Base-by-base conservation (phyloP, 2,888 invertebrate genomes). In the Rhagium mordax region DNA sequence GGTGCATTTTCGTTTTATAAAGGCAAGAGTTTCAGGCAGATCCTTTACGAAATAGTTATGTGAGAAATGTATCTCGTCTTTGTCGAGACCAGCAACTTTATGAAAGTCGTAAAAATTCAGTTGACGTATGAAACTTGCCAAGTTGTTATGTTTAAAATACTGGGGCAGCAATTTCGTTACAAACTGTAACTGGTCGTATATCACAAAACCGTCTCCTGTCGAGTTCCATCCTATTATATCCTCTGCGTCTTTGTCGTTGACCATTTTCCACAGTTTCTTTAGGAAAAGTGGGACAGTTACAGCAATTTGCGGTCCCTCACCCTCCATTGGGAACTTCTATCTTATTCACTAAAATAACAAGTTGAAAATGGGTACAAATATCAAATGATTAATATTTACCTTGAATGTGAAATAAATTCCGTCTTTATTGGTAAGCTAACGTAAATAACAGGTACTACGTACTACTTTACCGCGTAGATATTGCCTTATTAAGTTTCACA, bases 41-140 rank as follows among this genome's bases (percentile, higher is more conserved):
- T 94, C 95, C 85, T 93, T 92, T 83, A 95, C 90, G 82, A 98
- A 98, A 86, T 93, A 97, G 18, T 94, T 94, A 89, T 98, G 98
- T 6, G 94, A 94, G 89, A 98, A 98, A 88, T 98, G 96, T 89
- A 98, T 94, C 87, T 95, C 95, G 79, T 92, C 92, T 84, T 96
- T 95, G 83, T 97, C 97, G 8, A 96, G 93, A 2, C 95, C 95
- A 3, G 95, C 93, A 67, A 97, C 95, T 88, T 98, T 98, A 83
- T 96, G 96, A 88, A 98, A 98, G 29, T 98, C 98, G 91, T 98
- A 99, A 97, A 98, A 98, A 88, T 99, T 99, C 57, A 99, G 90
- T 85, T 98, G 98, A 3, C 99, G 90, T 72, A 98, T 95, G 87
- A 99, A 98, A 86, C 98, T 98, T 70, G 98, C 96, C 94, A 99